Conservation (phyloP, 2,113 vertebrate species). For the Gymnogyps californianus region DNA sequence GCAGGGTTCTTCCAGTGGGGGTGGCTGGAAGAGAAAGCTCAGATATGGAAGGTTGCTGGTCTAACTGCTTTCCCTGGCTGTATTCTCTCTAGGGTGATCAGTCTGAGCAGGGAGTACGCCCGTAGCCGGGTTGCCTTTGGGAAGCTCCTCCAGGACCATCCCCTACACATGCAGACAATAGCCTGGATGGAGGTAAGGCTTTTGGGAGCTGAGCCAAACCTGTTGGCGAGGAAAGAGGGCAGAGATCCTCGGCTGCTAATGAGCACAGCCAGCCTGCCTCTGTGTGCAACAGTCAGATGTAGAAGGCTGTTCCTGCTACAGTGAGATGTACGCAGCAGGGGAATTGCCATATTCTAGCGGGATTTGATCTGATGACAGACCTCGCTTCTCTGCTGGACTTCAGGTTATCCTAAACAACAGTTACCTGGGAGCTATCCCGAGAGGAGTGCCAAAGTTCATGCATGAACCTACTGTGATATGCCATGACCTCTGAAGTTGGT, state of each 20-base stretch:
- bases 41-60: neutral
- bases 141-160: constrained; percentile 83
- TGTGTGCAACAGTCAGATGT: neutral
- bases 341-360: neutral
- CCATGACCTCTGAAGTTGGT: neutral
- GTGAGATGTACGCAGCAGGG: neutral
- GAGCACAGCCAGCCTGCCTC: neutral
- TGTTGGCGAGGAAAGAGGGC: neutral
- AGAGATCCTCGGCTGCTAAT: neutral
- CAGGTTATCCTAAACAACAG: neutral
- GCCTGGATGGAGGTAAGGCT: constrained; percentile 81
- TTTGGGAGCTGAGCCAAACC: neutral
- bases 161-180: constrained; percentile 81
- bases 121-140: constrained; percentile 78
- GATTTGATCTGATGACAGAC: neutral
- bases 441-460: neutral
- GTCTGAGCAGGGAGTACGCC: constrained; percentile 81
- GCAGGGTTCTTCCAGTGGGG: neutral
- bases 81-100: constrained; percentile 71
- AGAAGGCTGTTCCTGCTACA: neutral
- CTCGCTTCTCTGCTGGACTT: neutral
- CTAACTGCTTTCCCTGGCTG: neutral
- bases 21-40: neutral
- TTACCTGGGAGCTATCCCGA: neutral
- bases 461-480: neutral